A percentile compares a stretch with the other conserved stretches of the same genome.
Conservation (phyloP, 2,888 invertebrate genomes). For the Hofmannophila pseudospretella region DNA sequence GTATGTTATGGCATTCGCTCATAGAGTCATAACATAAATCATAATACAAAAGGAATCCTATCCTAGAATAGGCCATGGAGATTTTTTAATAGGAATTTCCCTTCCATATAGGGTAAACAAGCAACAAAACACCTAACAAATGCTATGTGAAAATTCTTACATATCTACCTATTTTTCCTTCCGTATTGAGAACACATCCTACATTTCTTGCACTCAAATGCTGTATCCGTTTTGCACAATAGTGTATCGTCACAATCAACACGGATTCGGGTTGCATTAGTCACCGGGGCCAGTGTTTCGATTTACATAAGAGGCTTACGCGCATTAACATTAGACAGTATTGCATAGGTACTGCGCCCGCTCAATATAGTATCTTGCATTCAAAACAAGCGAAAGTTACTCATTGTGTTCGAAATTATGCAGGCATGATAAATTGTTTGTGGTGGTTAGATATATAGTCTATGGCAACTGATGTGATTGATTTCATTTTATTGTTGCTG, state of each 20-base stretch:
- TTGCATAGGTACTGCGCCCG: constrained; percentile 27
- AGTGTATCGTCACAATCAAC: constrained; percentile 25
- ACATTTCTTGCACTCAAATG: too few relatives aligned
- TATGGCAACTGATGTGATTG: not conserved
- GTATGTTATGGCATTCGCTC: too few relatives aligned
- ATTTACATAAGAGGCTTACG: constrained; percentile 52
- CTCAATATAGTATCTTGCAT: constrained; percentile 11
- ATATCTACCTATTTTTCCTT: too few relatives aligned
- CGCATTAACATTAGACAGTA: constrained; percentile 33
- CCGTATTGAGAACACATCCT: too few relatives aligned
- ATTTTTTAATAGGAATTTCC: too few relatives aligned
- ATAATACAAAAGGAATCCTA: too few relatives aligned
- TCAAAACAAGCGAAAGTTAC: constrained; percentile 29
- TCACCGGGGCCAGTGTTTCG: constrained; percentile 41
- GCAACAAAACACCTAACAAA: too few relatives aligned
- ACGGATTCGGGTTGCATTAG: constrained; percentile 52
- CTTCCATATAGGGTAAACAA: too few relatives aligned
- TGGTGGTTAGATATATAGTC: not conserved
- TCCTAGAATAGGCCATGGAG: too few relatives aligned
- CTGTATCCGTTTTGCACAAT: constrained; percentile 3
- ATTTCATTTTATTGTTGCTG: not conserved
- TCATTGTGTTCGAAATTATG: constrained; percentile 9
- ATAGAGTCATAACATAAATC: too few relatives aligned
- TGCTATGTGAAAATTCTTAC: too few relatives aligned
- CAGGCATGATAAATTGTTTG: constrained; percentile 4